Evolutionary conservation across 92 coral and sea anemone species (phyloP), one percentile per base, ranked within the genome.

Genomic region (Phenganax stokvisi): DNA sequence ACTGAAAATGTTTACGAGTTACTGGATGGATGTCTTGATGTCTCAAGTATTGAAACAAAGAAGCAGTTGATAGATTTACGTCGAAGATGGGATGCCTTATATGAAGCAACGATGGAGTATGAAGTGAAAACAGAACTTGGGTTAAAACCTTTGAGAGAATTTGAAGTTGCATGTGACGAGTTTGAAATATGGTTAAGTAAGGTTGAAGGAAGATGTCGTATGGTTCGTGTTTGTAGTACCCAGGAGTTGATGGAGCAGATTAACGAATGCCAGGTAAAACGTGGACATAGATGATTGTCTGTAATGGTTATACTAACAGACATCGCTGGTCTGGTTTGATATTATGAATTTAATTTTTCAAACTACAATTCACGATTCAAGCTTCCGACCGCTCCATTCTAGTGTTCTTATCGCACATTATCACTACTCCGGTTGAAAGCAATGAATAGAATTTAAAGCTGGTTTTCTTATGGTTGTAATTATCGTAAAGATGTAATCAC

Each of bases 81-180:
- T 80, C 97, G 92, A 57, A 86, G 98, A 51, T 94, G 98, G 98
- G 92, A 92, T 79, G 94, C 84, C 44, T 87, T 94, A 76, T 94
- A 91, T 64, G 91, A 91, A 63, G 90, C 86, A 57, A 93, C 97
- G 12, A 87, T 87, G 65, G 89, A 86, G 87, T 87, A 92, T 58
- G 98, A 94, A 67, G 88, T 84, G 29, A 92, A 87, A 8, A 92
- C 91, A 1, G 96, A 92, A 52, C 91, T 85, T 62, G 94, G 92
- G 16, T 81, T 94, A 17, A 92, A 90, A 84, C 98, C 98, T 53
- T 76, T 94, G 55, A 86, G 90, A 67, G 94, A 92, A 68, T 94
- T 92, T 84, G 92, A 94, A 60, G 92, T 88, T 74, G 96, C 92
- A 7, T 92, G 90, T 29, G 89, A 86, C 16, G 92, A 94, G 74